phyloP scores from a whole-genome alignment of 1,140 invertebrate genomes.

The Monomorium pharaonis region DNA sequence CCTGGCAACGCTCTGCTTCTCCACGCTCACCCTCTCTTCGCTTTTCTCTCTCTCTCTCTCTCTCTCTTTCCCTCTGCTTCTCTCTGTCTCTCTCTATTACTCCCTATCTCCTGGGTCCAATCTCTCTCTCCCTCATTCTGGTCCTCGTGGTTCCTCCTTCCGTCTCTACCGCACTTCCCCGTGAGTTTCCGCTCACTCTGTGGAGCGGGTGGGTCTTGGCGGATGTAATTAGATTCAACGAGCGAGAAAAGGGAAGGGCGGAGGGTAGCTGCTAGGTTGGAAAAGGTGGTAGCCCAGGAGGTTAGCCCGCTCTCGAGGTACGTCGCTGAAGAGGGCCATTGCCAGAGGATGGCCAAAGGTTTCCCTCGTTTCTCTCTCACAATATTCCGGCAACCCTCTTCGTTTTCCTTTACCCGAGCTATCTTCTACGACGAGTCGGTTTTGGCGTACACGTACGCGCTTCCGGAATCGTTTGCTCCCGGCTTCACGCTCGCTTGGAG shows the following conservation, averaged over 20 bases:
- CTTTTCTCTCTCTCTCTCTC: conserved; percentile 45
- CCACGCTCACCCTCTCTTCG: conserved; percentile 54
- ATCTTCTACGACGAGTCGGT: background rate
- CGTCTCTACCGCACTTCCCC: conserved; percentile 36
- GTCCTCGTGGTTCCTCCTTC: conserved; percentile 16
- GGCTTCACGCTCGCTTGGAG: background rate
- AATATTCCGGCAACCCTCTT: background rate
- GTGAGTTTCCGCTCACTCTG: conserved; percentile 52
- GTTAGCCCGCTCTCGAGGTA: conserved; percentile 63
- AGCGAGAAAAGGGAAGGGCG: conserved; percentile 72
- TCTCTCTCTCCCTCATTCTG: conserved; percentile 3
- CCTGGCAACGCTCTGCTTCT: conserved; percentile 81
- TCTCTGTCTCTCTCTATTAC: conserved; percentile 19
- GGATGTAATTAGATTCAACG: conserved; percentile 80
- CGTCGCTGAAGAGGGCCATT: conserved; percentile 69
- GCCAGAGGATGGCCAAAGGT: conserved; percentile 63
- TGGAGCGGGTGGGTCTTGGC: conserved; percentile 69
- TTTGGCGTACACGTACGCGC: conserved; percentile 23
- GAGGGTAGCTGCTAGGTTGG: conserved; percentile 58
- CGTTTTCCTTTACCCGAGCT: conserved; percentile 20
- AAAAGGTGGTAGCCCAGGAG: conserved; percentile 63
- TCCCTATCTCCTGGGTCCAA: conserved; percentile 15
- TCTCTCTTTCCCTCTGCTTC: background rate
- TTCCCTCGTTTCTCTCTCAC: conserved; percentile 47
- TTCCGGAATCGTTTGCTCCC: conserved; percentile 26